phyloP scores from a whole-genome alignment of 2,113 vertebrate species.

The Nanorana parkeri region DNA sequence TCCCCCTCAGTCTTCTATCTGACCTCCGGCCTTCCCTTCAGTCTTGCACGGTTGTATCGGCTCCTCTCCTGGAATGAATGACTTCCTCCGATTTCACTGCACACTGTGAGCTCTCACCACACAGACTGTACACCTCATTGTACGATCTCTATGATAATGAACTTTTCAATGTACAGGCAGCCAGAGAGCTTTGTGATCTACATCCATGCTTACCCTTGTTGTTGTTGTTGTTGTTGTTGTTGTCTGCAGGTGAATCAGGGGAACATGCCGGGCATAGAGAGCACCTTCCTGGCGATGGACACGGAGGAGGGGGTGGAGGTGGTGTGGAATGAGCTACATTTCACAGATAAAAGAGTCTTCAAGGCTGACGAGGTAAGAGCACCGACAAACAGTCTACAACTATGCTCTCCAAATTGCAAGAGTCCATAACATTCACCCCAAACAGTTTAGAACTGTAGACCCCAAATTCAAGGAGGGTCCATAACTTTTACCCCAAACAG shows the following conservation, averaged over 20 bases:
- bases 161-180: background rate
- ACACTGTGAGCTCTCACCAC: too few relatives aligned
- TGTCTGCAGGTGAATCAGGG: slow-evolving; percentile 88
- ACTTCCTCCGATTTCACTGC: too few relatives aligned
- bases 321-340: slow-evolving; percentile 94
- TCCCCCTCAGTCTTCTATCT: too few relatives aligned
- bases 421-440: background rate
- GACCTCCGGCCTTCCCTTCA: too few relatives aligned
- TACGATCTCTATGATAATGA: too few relatives aligned
- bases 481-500: too few relatives aligned
- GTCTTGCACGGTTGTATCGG: too few relatives aligned
- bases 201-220: background rate
- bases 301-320: slow-evolving; percentile 95
- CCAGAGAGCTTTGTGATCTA: background rate
- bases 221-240: background rate
- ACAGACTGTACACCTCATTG: too few relatives aligned
- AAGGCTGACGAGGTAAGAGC: slow-evolving; percentile 85
- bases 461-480: background rate
- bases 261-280: slow-evolving; percentile 92
- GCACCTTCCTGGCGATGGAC: slow-evolving; percentile 95
- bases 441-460: too few relatives aligned
- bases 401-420: background rate
- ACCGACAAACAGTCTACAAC: background rate
- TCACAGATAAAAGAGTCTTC: slow-evolving; percentile 89
- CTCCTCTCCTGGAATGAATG: too few relatives aligned